Evolutionary conservation across 2,797 vertebrate species (phyloP).

Genomic region (Discoglossus pictus): DNA sequence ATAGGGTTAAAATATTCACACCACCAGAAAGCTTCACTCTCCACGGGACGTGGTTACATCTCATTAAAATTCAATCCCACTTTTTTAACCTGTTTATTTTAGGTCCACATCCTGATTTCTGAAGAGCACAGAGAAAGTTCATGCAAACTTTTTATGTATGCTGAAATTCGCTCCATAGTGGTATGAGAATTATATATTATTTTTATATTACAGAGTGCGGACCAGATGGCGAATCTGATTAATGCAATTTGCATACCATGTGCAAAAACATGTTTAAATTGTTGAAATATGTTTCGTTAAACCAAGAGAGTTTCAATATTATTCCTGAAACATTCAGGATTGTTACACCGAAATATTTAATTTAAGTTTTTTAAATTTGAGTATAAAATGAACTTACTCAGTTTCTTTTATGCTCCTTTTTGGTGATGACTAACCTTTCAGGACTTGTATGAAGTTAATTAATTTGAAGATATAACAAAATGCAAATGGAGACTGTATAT

Average conservation of each 20-base stretch:
- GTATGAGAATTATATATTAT: constrained; percentile 2
- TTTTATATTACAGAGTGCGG: constrained; percentile 7
- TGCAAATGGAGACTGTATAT: too few relatives aligned
- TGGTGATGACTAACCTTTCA: too few relatives aligned
- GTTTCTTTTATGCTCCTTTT: too few relatives aligned
- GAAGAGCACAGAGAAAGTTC: neutral
- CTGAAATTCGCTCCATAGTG: constrained; percentile 7
- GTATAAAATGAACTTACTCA: too few relatives aligned
- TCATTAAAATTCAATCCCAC: neutral
- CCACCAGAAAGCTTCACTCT: too few relatives aligned
- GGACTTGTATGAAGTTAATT: too few relatives aligned
- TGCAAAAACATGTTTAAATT: constrained; percentile 47
- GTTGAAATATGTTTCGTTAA: constrained; percentile 34
- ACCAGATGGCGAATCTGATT: constrained; percentile 41
- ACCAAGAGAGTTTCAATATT: constrained; percentile 28
- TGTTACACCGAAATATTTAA: neutral
- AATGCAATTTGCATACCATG: constrained; percentile 42
- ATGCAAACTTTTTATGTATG: constrained; percentile 5
- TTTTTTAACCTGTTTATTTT: neutral
- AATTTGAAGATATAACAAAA: too few relatives aligned
- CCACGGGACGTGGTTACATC: too few relatives aligned
- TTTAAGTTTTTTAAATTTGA: too few relatives aligned
- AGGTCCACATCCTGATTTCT: neutral
- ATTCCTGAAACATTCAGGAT: constrained; percentile 13
- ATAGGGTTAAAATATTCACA: too few relatives aligned